Conservation (phyloP, 37 sponge, comb jelly and placozoan species). For the Spongia lamella region DNA sequence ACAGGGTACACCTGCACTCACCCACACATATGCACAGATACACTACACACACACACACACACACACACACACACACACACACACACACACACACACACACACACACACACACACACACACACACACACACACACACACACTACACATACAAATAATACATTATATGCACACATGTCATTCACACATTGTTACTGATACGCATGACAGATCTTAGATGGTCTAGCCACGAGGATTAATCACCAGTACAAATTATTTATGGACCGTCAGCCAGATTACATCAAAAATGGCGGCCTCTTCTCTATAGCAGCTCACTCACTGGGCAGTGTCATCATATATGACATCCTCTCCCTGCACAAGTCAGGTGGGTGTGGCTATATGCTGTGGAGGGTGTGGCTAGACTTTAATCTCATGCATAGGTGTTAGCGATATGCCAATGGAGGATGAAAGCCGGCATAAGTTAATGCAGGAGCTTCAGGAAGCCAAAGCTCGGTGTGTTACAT, state of each 20-base stretch:
- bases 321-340: conserved; percentile 83
- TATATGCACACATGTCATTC: not conserved
- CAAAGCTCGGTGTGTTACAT: conserved; percentile 1
- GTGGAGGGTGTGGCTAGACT: too few species aligned
- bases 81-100: conserved; percentile 25
- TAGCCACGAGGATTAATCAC: conserved; percentile 51
- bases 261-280: conserved; percentile 65
- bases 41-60: too few species aligned
- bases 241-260: conserved; percentile 63
- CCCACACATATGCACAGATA: too few species aligned
- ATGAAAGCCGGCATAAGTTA: conserved; percentile 6
- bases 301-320: conserved; percentile 88
- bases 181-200: not conserved
- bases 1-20: too few species aligned
- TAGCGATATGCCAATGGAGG: not conserved
- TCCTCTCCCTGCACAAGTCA: conserved; percentile 35
- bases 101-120: conserved; percentile 13
- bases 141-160: not conserved
- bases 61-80: conserved; percentile 17
- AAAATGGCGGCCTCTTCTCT: conserved; percentile 68
- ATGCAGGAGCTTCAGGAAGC: conserved; percentile 5
- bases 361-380: not conserved
- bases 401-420: too few species aligned
- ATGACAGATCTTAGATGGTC: conserved; percentile 64
- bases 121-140: conserved; percentile 13